Base-by-base conservation (phyloP, 2,888 invertebrate species). In the Bursaphelenchus okinawaensis region DNA sequence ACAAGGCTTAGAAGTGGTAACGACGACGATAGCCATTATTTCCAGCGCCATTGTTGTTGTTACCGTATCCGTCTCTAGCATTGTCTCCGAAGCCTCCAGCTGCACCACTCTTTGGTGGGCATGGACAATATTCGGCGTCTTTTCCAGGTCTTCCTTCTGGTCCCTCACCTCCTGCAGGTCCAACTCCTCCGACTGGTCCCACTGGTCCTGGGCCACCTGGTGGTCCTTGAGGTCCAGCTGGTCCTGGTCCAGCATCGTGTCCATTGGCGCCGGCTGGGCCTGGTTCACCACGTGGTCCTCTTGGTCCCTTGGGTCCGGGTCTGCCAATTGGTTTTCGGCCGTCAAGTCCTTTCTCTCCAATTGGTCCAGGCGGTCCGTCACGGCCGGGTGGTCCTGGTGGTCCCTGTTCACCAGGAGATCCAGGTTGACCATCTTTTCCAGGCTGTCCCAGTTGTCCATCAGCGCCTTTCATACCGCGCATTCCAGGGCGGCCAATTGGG, bases 301-400 rank as follows among this genome's bases (percentile, higher is more conserved):
- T 63, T 63, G 23, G 62, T 20, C 60, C 60, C 22, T 57, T 27
- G 1, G 65, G 67, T 26, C 67, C 67, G 9, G 67, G 67, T 26
- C 67, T 58, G 16, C 67, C 67, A 55, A 67, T 67, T 7, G 67
- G 67, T 16, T 51, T 28, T 24, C 68, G 52, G 12, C 60, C 67
- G 24, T 67, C 67, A n/a, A 31, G 26, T 7, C 67, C 67, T 24
- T 66, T 66, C 24, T 66, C 66, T 22, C 66, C 66, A n/a, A 23
- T 7, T 1, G 24, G 40, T 63, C 67, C 67, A n/a, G 68, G 55
- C n/a, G 29, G 50, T n/a, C 66, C 66, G n/a, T 22, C 19, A n/a
- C 24, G 58, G 27, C 66, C 66, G 8, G 28, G n/a, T 40, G 28
- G 40, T 65, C 64, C 63, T 63, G 52, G 51, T n/a, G 64, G 50